phyloP scores from a whole-genome alignment of 2,113 vertebrate species.

The Trematomus loennbergii region DNA sequence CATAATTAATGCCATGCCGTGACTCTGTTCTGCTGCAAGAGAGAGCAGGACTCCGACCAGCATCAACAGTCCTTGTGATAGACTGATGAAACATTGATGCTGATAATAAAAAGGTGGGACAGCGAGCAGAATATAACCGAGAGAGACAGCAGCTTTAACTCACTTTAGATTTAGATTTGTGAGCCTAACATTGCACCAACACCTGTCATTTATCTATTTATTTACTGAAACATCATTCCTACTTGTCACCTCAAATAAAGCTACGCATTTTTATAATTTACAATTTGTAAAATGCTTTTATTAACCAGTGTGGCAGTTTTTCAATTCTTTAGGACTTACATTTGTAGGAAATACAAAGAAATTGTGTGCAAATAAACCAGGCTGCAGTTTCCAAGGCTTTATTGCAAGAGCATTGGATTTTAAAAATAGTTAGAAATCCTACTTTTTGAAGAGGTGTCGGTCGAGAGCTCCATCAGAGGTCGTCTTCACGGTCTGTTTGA shows the following conservation, averaged over 20 bases:
- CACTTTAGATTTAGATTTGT: no score
- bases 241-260: no score
- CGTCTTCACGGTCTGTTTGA: constrained; percentile 94
- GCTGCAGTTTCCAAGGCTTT: background rate
- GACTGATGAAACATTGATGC: constrained; percentile 36
- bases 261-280: no score
- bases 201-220: no score
- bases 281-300: no score
- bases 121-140: no score
- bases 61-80: constrained; percentile 11
- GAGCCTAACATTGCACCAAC: no score
- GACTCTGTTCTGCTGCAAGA: constrained; percentile 32
- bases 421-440: constrained; percentile 46
- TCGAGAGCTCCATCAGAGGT: constrained; percentile 97
- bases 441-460: constrained; percentile 99
- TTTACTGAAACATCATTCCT: no score
- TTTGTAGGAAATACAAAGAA: no score
- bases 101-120: background rate
- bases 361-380: background rate
- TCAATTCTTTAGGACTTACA: no score
- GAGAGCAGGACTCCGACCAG: constrained; percentile 20
- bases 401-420: background rate
- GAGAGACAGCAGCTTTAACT: no score
- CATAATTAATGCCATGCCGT: constrained; percentile 42
- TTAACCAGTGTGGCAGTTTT: no score